Conservation (phyloP, 2,797 vertebrate genomes). For the Amblyopsis hoosieri region DNA sequence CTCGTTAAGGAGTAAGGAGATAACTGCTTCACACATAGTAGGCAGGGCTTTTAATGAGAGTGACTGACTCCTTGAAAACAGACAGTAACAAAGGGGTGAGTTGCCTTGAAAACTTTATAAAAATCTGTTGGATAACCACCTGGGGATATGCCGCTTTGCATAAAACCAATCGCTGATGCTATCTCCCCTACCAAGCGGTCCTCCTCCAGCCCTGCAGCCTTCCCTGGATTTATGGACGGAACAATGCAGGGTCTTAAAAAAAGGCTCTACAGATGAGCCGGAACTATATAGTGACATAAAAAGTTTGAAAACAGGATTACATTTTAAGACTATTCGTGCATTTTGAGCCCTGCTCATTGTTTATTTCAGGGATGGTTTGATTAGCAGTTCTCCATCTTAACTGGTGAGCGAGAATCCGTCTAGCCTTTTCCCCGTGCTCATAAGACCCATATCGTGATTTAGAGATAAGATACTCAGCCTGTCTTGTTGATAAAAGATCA, state of each 20-base stretch:
- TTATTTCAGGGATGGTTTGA: conserved; percentile 4
- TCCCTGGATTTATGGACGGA: no score
- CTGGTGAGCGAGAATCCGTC: conserved; percentile 3
- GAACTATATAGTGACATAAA: not conserved
- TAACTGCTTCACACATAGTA: no score
- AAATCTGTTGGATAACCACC: not conserved
- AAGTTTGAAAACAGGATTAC: not conserved
- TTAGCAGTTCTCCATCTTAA: conserved; percentile 1
- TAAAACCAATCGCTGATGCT: not conserved
- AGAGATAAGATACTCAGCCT: conserved; percentile 14
- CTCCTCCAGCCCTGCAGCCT: no score
- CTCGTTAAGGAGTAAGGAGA: no score
- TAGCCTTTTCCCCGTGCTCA: conserved; percentile 19
- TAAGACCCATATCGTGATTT: conserved; percentile 4
- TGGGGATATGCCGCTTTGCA: not conserved
- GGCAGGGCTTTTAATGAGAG: not conserved
- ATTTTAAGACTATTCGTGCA: not conserved
- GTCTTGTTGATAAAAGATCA: conserved; percentile 11
- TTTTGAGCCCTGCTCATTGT: conserved; percentile 5
- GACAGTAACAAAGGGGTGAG: not conserved
- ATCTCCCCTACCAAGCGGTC: not conserved
- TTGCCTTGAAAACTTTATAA: not conserved
- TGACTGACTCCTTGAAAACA: not conserved
- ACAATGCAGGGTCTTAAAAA: not conserved
- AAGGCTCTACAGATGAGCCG: not conserved